A percentile compares a stretch with the other conserved stretches of the same genome.
phyloP scores from a whole-genome alignment of 2,888 invertebrate species.

The Tribolium freemani region DNA sequence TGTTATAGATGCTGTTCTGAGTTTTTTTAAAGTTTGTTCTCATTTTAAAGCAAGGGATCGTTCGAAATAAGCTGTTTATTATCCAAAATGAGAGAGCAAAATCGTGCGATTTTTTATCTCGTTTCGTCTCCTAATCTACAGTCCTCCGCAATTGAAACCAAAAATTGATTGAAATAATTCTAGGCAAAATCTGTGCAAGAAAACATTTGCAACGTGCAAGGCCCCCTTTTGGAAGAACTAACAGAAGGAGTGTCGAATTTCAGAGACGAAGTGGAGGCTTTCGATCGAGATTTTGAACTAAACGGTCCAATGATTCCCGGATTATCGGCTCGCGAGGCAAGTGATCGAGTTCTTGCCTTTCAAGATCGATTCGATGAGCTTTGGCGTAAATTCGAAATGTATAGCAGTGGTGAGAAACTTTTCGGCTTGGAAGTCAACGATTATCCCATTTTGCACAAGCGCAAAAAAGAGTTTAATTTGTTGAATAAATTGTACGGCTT shows the following conservation, averaged over 20 bases:
- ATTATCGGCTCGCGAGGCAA: slow-evolving; percentile 87
- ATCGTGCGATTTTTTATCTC: too few species aligned
- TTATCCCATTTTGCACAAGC: slow-evolving; percentile 83
- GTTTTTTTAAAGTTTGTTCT: too few species aligned
- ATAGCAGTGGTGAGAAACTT: slow-evolving; percentile 82
- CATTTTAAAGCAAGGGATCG: too few species aligned
- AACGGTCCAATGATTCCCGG: slow-evolving; percentile 90
- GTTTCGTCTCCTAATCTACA: too few species aligned
- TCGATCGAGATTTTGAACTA: slow-evolving; percentile 80
- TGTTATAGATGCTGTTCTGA: too few species aligned
- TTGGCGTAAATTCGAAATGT: slow-evolving; percentile 86
- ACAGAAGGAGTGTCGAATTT: slow-evolving; percentile 79
- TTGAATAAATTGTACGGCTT: slow-evolving; percentile 85
- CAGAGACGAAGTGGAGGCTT: slow-evolving; percentile 75
- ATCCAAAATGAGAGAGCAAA: too few species aligned
- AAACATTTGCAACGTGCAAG: slow-evolving; percentile 81
- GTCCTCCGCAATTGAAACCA: background rate
- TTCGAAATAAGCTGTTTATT: too few species aligned
- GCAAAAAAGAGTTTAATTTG: slow-evolving; percentile 87
- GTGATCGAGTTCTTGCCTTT: slow-evolving; percentile 82
- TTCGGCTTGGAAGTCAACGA: slow-evolving; percentile 88
- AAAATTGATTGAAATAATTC: slow-evolving; percentile 22
- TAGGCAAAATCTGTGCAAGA: slow-evolving; percentile 79
- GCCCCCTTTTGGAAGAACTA: slow-evolving; percentile 80
- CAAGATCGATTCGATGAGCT: slow-evolving; percentile 87